These are phyloP conservation scores for Tricholaema leucomelas DNA, from an alignment of 2,113 vertebrate genomes.

Conservation along the genomic window DNA sequence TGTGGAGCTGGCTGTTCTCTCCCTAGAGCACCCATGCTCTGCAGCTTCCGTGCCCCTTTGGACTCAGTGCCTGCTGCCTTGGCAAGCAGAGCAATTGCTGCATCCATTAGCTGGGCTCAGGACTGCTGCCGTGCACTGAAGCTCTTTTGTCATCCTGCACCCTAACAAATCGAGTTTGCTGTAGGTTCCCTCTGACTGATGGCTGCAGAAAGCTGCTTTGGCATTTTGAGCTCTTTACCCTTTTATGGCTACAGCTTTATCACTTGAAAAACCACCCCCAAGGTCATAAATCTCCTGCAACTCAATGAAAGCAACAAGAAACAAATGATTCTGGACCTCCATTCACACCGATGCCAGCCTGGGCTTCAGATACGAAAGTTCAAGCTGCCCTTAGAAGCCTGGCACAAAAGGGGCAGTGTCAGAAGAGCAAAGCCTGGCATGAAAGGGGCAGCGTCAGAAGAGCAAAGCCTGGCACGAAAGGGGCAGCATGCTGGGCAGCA, in stretches of 20 bases:
- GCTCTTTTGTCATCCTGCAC: background rate
- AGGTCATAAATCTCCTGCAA: conserved; percentile 25
- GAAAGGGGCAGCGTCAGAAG: background rate
- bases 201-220: background rate
- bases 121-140: background rate
- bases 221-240: conserved; percentile 7
- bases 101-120: background rate
- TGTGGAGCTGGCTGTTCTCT: background rate
- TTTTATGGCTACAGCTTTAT: background rate
- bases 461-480: background rate
- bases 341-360: background rate
- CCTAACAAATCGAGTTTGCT: background rate
- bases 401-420: background rate
- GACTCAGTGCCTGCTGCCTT: background rate
- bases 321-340: background rate
- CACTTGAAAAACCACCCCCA: background rate
- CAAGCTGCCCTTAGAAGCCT: background rate
- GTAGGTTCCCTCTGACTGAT: conserved; percentile 7
- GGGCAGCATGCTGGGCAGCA: background rate
- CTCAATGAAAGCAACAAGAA: conserved; percentile 36
- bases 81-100: background rate
- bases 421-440: background rate
- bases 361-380: background rate
- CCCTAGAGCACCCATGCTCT: background rate
- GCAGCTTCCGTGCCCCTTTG: background rate